Percentiles rank a stretch among this genome's conserved stretches.
Conservation (phyloP, 2,113 vertebrate species). For the Tapirus terrestris region DNA sequence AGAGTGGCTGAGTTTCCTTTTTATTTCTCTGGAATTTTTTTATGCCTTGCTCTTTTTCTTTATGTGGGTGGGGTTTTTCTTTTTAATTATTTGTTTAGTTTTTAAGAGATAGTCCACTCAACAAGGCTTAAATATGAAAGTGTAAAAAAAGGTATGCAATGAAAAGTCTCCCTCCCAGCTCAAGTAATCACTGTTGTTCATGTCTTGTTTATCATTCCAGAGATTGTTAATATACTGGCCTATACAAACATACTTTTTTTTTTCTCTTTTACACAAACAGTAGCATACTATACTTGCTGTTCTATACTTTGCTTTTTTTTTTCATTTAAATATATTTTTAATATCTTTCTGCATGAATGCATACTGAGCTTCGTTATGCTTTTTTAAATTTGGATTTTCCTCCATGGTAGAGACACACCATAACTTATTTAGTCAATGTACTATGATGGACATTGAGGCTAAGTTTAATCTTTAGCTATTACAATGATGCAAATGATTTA, state of each 20-base stretch:
- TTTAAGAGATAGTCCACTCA: not conserved
- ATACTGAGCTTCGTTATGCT: not conserved
- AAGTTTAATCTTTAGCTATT: not conserved
- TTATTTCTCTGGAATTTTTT: not conserved
- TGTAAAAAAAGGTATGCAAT: not conserved
- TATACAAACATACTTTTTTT: not conserved
- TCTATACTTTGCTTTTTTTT: not conserved
- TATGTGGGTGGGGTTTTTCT: not conserved
- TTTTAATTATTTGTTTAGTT: not conserved
- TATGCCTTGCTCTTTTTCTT: not conserved
- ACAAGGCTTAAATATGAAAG: not conserved
- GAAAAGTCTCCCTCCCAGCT: not conserved
- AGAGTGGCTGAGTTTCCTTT: not conserved
- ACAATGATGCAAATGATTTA: not conserved
- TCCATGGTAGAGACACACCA: not conserved
- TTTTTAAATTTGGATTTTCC: not conserved
- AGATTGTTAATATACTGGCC: not conserved
- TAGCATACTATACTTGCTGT: not conserved
- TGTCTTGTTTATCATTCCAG: not conserved
- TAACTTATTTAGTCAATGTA: not conserved
- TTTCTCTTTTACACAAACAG: not conserved
- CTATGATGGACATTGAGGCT: not conserved
- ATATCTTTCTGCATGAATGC: not conserved
- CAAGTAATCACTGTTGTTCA: not conserved
- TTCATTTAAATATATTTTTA: not conserved